phyloP scores from a whole-genome alignment of 2,797 vertebrate species.

The Iguana delicatissima region DNA sequence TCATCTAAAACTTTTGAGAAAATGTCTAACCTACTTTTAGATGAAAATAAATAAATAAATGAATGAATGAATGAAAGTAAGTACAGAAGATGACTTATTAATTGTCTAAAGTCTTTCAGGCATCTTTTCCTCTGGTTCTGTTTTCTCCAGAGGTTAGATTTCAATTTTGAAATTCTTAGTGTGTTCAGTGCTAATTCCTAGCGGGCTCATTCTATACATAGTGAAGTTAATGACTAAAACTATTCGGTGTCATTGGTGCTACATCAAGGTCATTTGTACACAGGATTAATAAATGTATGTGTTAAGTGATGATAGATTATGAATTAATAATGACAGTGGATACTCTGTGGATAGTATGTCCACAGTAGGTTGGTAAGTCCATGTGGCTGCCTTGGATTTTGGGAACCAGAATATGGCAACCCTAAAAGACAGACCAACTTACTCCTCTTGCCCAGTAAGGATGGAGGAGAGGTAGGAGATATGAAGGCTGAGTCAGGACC shows the following conservation, averaged over 20 bases:
- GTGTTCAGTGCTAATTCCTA: slow-evolving; percentile 81
- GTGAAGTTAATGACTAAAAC: slow-evolving; percentile 74
- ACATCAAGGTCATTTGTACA: slow-evolving; percentile 59
- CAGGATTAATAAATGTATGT: slow-evolving; percentile 60
- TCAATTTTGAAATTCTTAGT: slow-evolving; percentile 80
- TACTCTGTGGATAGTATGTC: neutral
- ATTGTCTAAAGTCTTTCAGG: slow-evolving; percentile 82
- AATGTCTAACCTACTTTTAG: slow-evolving; percentile 81
- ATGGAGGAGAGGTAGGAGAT: too few relatives aligned
- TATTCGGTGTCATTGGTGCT: slow-evolving; percentile 67
- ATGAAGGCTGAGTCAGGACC: too few relatives aligned
- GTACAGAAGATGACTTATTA: slow-evolving; percentile 75
- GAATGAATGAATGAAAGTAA: slow-evolving; percentile 76
- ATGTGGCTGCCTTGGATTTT: too few relatives aligned
- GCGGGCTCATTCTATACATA: slow-evolving; percentile 73
- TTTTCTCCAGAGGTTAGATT: slow-evolving; percentile 81
- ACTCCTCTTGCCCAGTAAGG: too few relatives aligned
- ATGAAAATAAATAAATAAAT: slow-evolving; percentile 15
- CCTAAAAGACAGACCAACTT: too few relatives aligned
- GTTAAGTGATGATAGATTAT: slow-evolving; percentile 51
- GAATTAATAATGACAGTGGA: slow-evolving; percentile 39
- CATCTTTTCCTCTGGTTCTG: slow-evolving; percentile 75
- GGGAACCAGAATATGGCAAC: too few relatives aligned
- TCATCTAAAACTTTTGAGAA: slow-evolving; percentile 60
- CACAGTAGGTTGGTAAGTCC: neutral